Conservation (phyloP, 2,797 vertebrate species). For the Eulemur mongoz region DNA sequence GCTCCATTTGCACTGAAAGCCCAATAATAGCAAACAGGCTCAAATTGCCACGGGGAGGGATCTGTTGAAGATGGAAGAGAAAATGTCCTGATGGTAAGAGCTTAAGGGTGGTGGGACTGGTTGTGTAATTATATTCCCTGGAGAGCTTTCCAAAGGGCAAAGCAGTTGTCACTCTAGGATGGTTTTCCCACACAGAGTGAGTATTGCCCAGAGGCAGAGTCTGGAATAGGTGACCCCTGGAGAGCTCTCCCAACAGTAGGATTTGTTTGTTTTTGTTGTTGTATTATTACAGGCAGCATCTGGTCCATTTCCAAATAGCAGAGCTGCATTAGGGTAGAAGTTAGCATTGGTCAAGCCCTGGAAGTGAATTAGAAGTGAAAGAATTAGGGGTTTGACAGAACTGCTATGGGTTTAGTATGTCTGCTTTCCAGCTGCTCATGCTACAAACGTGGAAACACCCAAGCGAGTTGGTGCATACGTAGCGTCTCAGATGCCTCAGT, state of each 20-base stretch:
- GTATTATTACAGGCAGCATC: constrained; percentile 12
- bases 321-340: background rate
- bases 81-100: constrained; percentile 54
- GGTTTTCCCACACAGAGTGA: background rate
- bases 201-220: constrained; percentile 11
- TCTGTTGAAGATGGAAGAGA: constrained; percentile 46
- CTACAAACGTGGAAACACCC: background rate
- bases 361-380: background rate
- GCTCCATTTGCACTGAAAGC: constrained; percentile 49
- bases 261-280: background rate
- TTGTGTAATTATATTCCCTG: constrained; percentile 52
- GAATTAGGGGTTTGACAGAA: background rate
- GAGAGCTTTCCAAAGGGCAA: constrained; percentile 19
- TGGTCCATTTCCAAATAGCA: constrained; percentile 26
- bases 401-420: background rate
- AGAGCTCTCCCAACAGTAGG: background rate
- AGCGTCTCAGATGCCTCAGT: background rate
- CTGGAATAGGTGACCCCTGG: constrained; percentile 15
- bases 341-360: background rate
- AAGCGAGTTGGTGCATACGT: background rate
- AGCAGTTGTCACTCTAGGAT: background rate
- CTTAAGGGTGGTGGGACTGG: constrained; percentile 54
- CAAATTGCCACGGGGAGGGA: constrained; percentile 40
- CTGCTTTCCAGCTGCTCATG: background rate
- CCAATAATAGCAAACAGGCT: constrained; percentile 57